Evolutionary conservation across 2,797 vertebrate species (phyloP), one percentile per base, ranked within the genome.

Genomic region (Oreonectes daqikongensis): DNA sequence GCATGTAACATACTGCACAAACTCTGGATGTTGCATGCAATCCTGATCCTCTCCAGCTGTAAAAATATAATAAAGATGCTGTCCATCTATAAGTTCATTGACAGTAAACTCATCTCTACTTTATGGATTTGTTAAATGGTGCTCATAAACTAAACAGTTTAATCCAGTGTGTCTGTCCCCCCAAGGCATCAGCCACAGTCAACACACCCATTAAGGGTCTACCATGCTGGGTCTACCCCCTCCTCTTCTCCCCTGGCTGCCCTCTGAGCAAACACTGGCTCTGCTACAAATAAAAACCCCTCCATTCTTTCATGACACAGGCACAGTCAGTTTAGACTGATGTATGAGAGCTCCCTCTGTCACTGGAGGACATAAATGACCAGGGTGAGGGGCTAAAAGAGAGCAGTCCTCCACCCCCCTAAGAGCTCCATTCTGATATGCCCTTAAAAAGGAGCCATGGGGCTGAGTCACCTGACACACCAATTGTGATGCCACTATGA

Each of bases 251-350:
- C 78, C 65, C 50, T 65, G 66, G n/a, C 64, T 77, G 72, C 81
- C 79, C 53, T 86, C 65, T 82, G 81, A 84, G 80, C 86, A 86
- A 85, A 85, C 66, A 84, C 72, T 84, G 80, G 73, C 66, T 63
- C 40, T 38, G 81, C 75, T 81, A 86, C 83, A 85, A 86, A 90
- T 90, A 82, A 83, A 80, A 75, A 15, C 32, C 55, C 65, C 70
- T 72, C 35, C 82, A 86, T 87, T 73, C 84, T 70, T 80, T 77
- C 32, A 68, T 70, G 82, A 84, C 77, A 86, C 82, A 79, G 79
- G 59, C 65, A 59, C 48, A 87, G 85, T 85, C 59, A 77, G 66
- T 38, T 75, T 17, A 35, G 30, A 59, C 83, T 86, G 81, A 87
- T 85, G 83, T 80, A 87, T 87, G 81, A 72, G 48, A 70, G 57